phyloP scores from a whole-genome alignment of 37 sponge, comb jelly and placozoan genomes.

The Haliclona indistincta region DNA sequence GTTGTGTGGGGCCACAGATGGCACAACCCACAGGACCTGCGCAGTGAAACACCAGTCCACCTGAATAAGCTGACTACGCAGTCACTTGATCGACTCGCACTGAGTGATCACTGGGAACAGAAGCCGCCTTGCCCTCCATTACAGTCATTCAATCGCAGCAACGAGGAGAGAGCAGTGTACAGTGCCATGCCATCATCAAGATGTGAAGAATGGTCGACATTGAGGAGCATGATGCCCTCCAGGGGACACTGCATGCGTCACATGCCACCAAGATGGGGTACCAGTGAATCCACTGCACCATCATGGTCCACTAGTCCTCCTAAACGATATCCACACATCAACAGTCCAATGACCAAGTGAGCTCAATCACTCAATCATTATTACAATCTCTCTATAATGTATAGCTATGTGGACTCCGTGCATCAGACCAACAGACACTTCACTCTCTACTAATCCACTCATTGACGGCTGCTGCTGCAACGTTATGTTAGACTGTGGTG shows the following conservation, averaged over 20 bases:
- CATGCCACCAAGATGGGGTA: constrained; percentile 82
- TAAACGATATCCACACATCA: constrained; percentile 63
- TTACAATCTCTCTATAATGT: background rate
- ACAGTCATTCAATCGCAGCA: constrained; percentile 52
- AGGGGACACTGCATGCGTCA: constrained; percentile 46
- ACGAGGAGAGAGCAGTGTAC: constrained; percentile 46
- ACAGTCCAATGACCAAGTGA: constrained; percentile 85
- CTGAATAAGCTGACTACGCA: constrained; percentile 39
- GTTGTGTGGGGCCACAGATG: constrained; percentile 70
- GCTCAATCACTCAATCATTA: background rate
- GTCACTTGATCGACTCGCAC: background rate
- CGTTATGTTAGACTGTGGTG: background rate
- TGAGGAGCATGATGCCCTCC: constrained; percentile 87
- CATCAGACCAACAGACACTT: constrained; percentile 69
- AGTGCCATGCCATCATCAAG: constrained; percentile 55
- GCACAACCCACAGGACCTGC: constrained; percentile 69
- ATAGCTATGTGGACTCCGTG: constrained; percentile 77
- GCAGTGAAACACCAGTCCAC: constrained; percentile 58
- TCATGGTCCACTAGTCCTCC: constrained; percentile 16
- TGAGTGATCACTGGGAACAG: constrained; percentile 59
- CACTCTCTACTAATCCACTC: constrained; percentile 47
- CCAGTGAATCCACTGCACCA: constrained; percentile 26
- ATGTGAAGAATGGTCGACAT: constrained; percentile 85
- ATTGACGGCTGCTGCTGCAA: background rate
- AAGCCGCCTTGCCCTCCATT: constrained; percentile 43